Base-by-base conservation (phyloP, 1,140 invertebrate genomes). In the Drosophila suzukii region DNA sequence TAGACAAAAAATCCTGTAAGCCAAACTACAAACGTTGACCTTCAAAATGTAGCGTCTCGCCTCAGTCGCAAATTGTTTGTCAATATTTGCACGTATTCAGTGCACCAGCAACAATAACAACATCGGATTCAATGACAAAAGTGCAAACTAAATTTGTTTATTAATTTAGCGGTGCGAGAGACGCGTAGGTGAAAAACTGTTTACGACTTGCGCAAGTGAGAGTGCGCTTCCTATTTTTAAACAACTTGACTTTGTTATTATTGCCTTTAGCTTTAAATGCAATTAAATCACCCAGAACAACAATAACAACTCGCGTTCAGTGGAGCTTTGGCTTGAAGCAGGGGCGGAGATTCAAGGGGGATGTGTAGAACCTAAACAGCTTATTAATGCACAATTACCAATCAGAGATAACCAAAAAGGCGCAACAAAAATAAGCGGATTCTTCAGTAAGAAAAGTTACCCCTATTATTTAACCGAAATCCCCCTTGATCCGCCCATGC, bases 111-210 rank as follows among this genome's bases (percentile, higher is more conserved):
- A 50, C 54, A 58, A 13, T n/a, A 59, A 30, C 49, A 60, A 50
- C 47, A 66, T 24, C 39, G 67, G 59, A 74, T 66, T 70, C 80
- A 83, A 83, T 71, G 80, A 75, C 72, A 79, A 84, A 85, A 84
- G 73, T 73, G 76, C 62, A 77, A 82, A 82, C 56, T 76, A 58
- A 74, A 73, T 77, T 79, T 76, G 75, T 84, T 73, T 68, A 76
- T 79, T 39, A 56, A 75, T 73, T 55, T 61, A n/a, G n/a, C n/a
- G n/a, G n/a, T n/a, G n/a, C n/a, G n/a, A n/a, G n/a, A n/a, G n/a
- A n/a, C n/a, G n/a, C n/a, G n/a, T n/a, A n/a, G n/a, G n/a, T n/a
- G n/a, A n/a, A n/a, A 27, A 27, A 41, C 34, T 63, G 32, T 65
- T 65, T 43, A 66, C 60, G 65, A 65, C 63, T 38, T 6, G 36